A percentile compares a stretch with the other conserved stretches of the same genome.
Evolutionary conservation across 2,797 vertebrate species (phyloP).

Genomic region (Tadarida brasiliensis): DNA sequence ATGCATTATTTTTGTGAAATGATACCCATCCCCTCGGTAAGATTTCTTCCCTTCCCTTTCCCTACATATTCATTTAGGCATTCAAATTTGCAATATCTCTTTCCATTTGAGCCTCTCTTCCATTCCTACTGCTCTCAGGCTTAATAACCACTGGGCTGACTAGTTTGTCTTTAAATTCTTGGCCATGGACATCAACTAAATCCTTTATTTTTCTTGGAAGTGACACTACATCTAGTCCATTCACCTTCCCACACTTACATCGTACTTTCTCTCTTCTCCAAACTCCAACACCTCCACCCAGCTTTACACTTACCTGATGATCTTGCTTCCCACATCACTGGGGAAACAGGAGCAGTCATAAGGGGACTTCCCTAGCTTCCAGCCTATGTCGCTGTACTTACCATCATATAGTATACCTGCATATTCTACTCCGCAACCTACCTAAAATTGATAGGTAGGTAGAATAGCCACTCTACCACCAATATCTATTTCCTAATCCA

Average conservation of each 20-base stretch:
- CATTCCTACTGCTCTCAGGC: neutral
- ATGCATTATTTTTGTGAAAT: neutral
- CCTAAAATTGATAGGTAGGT: neutral
- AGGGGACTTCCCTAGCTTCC: neutral
- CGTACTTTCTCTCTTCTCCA: neutral
- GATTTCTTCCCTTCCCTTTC: neutral
- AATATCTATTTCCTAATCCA: neutral
- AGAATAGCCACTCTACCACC: neutral
- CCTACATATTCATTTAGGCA: neutral
- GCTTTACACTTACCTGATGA: neutral
- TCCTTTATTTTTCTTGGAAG: neutral
- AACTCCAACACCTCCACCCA: neutral
- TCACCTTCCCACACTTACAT: neutral
- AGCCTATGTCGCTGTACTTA: neutral
- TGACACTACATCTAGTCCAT: neutral
- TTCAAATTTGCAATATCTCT: neutral
- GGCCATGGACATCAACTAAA: neutral
- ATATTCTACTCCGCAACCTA: neutral
- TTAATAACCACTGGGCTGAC: neutral
- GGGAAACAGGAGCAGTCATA: neutral
- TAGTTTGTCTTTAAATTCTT: neutral
- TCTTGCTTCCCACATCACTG: neutral
- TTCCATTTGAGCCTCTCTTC: neutral
- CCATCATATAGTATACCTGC: fast-evolving
- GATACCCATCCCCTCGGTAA: neutral